Evolutionary conservation across 1,140 invertebrate species (phyloP), one percentile per base, ranked within the genome.

Genomic region (Rhagoletis pomonella): DNA sequence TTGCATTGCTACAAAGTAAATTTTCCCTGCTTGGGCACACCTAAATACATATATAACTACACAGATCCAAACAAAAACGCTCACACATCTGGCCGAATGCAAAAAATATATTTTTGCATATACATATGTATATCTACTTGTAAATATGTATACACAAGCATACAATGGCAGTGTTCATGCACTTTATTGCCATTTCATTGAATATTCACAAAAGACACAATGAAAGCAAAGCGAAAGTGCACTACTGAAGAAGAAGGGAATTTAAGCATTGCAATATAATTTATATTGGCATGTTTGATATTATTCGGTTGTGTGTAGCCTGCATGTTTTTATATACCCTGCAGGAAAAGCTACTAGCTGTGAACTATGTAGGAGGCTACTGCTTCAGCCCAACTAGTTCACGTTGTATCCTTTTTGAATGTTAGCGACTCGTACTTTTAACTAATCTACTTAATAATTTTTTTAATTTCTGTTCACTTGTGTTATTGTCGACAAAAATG

Each of bases 131-230:
- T 73, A 14, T 10, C 0, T 6, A 4, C 67, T 44, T 39, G 12
- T 42, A 47, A 17, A 17, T 29, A 47, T 39, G 29, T 29, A 29
- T 29, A 1, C 29, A 29, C 29, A 29, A 29, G 44, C 17, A 73
- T 73, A 14, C 29, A 29, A 29, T 29, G 29, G 29, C 67, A 5
- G 14, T 17, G 42, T 5, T 39, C 14, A 81, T 29, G 17, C 73
- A 50, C 47, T 81, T 81, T 81, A 81, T 29, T 81, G 47, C 73
- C 44, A 81, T 81, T 81, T 81, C 19, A 50, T 81, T 81, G 47
- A 81, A 81, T 9, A 81, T 81, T 50, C 73, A 58, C 73, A 50
- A 81, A 58, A 58, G 73, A 19, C n/a, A 29, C 44, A 81, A 81
- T 81, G 73, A 81, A 81, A 81, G 47, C n/a, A 14, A 29, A 77